These are phyloP conservation scores for Chironex yamaguchii DNA, from an alignment of 30 jellyfish, hydroid and myxozoan genomes.

Conservation along the genomic window DNA sequence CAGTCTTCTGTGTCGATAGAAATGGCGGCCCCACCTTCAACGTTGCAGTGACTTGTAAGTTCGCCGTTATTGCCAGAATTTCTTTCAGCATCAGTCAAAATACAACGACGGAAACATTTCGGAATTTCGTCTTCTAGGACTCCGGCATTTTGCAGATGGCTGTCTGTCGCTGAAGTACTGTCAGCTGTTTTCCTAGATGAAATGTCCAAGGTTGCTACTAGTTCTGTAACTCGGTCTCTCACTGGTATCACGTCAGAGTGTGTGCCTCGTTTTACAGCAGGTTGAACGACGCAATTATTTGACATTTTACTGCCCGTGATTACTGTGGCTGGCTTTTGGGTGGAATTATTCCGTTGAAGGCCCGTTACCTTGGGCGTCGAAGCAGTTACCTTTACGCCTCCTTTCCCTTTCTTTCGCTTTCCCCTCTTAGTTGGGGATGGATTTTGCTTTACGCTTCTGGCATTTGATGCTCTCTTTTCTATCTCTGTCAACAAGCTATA, in stretches of 20 bases:
- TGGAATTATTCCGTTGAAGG: not conserved
- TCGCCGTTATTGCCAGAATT: no score
- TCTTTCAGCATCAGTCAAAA: no score
- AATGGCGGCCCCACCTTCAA: not conserved
- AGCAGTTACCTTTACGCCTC: not conserved
- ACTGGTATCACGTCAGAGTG: not conserved
- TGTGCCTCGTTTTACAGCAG: no score
- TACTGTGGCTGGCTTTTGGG: not conserved
- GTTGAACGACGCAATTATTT: no score
- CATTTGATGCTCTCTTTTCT: not conserved
- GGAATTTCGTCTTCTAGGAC: not conserved
- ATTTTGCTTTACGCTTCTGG: not conserved
- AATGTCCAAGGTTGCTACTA: not conserved
- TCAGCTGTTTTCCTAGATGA: not conserved
- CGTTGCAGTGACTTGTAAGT: no score
- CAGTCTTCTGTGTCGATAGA: conserved; percentile 75
- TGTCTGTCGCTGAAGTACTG: not conserved
- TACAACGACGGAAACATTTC: no score
- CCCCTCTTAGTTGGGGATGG: conserved; percentile 52
- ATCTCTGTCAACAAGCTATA: conserved; percentile 3
- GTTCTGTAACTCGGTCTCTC: not conserved
- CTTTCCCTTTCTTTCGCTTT: conserved; percentile 52
- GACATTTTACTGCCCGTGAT: not conserved
- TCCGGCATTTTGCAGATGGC: not conserved
- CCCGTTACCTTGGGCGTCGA: not conserved